Conservation (phyloP, 2,113 vertebrate genomes). For the Anarhynchus alexandrinus region DNA sequence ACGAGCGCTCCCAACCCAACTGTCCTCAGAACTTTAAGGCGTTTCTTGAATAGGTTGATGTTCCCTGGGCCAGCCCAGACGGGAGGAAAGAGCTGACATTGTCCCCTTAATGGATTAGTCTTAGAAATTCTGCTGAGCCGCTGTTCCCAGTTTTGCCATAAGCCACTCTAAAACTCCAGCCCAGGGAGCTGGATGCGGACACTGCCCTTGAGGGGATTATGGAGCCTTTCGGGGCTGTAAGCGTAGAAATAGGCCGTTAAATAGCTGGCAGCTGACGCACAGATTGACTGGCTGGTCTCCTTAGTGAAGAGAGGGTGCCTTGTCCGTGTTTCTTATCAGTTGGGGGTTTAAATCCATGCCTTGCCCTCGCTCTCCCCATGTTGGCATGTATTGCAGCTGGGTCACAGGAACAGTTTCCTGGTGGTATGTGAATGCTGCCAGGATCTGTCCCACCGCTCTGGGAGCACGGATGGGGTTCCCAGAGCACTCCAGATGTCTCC, state of each 20-base stretch:
- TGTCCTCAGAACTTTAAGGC: not conserved
- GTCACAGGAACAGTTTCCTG: not conserved
- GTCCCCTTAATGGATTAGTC: constrained; percentile 9
- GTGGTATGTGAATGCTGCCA: not conserved
- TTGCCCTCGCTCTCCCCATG: not conserved
- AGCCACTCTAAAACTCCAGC: constrained; percentile 25
- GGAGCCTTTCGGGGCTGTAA: not conserved
- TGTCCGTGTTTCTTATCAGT: not conserved
- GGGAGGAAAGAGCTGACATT: not conserved
- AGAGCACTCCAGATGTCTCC: accelerated
- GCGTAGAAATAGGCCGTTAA: not conserved
- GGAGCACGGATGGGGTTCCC: not conserved
- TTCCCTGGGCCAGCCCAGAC: not conserved
- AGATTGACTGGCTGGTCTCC: not conserved
- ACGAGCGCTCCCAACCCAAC: not conserved
- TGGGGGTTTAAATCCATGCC: not conserved
- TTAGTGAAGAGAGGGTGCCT: accelerated
- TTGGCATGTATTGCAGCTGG: not conserved
- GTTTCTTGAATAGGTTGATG: not conserved
- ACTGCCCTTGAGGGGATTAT: not conserved
- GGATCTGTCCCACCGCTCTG: not conserved
- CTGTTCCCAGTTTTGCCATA: not conserved
- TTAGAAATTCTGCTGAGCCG: constrained; percentile 10
- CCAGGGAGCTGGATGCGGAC: not conserved
- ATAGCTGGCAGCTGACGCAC: not conserved